Percentiles rank a stretch among this genome's conserved stretches.
These are phyloP conservation scores for Ophioninae sp. DNA, from an alignment of 2,888 invertebrate genomes.

Conservation along the genomic window DNA sequence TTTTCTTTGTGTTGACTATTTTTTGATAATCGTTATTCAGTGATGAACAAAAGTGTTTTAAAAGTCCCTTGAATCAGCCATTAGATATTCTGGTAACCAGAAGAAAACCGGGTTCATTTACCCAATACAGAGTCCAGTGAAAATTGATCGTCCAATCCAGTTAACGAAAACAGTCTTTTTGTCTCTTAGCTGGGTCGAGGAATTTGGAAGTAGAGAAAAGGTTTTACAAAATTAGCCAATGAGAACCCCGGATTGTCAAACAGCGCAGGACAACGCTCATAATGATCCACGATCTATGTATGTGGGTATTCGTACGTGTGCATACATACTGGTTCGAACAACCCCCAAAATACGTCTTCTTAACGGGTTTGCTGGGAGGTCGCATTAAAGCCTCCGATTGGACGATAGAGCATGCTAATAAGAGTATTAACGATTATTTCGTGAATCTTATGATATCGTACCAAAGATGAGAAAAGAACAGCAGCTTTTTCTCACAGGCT, in stretches of 20 bases:
- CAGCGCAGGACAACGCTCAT: conserved; percentile 74
- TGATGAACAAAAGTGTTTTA: neutral
- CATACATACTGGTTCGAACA: neutral
- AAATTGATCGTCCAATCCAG: conserved; percentile 4
- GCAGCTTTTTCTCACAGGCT: conserved; percentile 2
- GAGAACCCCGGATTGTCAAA: conserved; percentile 74
- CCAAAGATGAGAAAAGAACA: conserved; percentile 53
- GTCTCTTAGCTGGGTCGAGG: neutral
- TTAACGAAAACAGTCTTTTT: conserved; percentile 16
- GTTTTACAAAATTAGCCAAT: conserved; percentile 27
- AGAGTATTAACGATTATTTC: conserved; percentile 76
- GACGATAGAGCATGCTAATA: conserved; percentile 77
- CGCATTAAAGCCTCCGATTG: conserved; percentile 73
- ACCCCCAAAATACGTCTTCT: conserved; percentile 67
- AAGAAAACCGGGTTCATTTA: neutral
- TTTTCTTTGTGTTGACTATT: neutral
- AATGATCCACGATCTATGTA: conserved; percentile 66
- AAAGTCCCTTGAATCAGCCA: neutral
- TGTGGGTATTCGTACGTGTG: neutral
- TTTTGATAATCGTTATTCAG: neutral
- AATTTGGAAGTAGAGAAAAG: neutral
- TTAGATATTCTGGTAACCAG: neutral
- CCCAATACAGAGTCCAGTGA: conserved; percentile 19
- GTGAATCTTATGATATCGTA: conserved; percentile 68
- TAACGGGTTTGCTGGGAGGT: conserved; percentile 63